Base-by-base conservation (phyloP, 2,888 invertebrate genomes). In the Pycnomerus fuliginosus region DNA sequence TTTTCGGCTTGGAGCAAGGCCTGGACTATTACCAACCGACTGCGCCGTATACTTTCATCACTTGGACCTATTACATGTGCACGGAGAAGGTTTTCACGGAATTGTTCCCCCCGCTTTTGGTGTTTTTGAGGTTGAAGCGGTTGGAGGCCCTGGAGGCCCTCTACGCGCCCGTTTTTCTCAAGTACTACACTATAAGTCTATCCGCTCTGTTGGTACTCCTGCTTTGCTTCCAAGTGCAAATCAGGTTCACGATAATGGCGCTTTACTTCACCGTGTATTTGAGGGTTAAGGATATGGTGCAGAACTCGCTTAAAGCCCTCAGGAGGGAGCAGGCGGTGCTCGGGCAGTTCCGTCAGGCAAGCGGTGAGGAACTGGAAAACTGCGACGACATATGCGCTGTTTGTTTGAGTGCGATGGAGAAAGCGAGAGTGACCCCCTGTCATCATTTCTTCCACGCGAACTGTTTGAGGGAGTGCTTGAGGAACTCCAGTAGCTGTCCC, bases 311-410 rank as follows among this genome's bases (percentile, higher is more conserved):
- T 43, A 70, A 68, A 27, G 75, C 74, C 43, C 65, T 87, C 41
- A 72, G 73, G 28, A 76, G 75, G 25, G 86, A 87, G 52, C 76
- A 80, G 33, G 78, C 78, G 0, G 75, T 82, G 2, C 64, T 87
- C 32, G 77, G 77, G 11, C 76, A 77, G 57, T 85, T 84, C 57
- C 72, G 84, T 25, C 74, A 77, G 5, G 88, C 87, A 13, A 82
- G 83, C 2, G 42, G 65, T 0, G 80, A 81, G 4, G 88, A 88
- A 61, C 76, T 89, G 23, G 74, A 76, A 7, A 78, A 78, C 27
- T 78, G 84, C 44, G 87, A 88, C 58, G 88, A 89, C 57, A 85
- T 88, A 0, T 89, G 89, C 65, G 85, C 87, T 0, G 85, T 89
- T 2, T 89, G 89, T 60, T 74, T 89, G 22, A 83, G 80, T 48